Conservation (phyloP, 2,888 invertebrate species). For the Epistrophe grossulariae region DNA sequence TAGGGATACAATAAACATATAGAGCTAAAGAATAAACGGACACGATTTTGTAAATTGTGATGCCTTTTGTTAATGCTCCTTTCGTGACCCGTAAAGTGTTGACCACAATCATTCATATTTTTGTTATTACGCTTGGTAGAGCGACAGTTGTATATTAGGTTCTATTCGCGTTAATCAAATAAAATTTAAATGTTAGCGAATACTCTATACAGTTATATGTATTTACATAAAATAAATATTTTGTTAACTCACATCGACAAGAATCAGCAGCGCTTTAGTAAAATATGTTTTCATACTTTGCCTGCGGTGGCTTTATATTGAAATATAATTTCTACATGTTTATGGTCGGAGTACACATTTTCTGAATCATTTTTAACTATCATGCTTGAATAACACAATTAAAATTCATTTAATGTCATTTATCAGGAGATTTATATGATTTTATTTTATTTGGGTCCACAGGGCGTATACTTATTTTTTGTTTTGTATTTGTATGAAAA, state of each 20-base stretch:
- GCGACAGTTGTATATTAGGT: background rate
- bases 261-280: background rate
- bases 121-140: background rate
- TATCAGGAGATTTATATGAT: too few relatives aligned
- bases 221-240: conserved; percentile 6
- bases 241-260: background rate
- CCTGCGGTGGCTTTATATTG: background rate
- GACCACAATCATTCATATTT: background rate
- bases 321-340: background rate
- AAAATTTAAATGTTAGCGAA: background rate
- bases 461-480: background rate
- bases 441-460: background rate
- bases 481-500: background rate
- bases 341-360: background rate
- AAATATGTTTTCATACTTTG: background rate
- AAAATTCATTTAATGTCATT: too few relatives aligned
- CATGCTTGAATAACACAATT: too few relatives aligned
- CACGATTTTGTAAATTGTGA: conserved; percentile 26
- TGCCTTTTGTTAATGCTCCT: conserved; percentile 4
- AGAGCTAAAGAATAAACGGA: conserved; percentile 30
- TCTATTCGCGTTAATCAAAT: background rate
- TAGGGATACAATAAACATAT: conserved; percentile 43
- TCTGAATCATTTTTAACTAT: background rate
- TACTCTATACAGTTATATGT: background rate
- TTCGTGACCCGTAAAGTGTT: conserved; percentile 21